These are phyloP conservation scores for Chaetodon auriga DNA, from an alignment of 2,113 vertebrate genomes.

Conservation along the genomic window DNA sequence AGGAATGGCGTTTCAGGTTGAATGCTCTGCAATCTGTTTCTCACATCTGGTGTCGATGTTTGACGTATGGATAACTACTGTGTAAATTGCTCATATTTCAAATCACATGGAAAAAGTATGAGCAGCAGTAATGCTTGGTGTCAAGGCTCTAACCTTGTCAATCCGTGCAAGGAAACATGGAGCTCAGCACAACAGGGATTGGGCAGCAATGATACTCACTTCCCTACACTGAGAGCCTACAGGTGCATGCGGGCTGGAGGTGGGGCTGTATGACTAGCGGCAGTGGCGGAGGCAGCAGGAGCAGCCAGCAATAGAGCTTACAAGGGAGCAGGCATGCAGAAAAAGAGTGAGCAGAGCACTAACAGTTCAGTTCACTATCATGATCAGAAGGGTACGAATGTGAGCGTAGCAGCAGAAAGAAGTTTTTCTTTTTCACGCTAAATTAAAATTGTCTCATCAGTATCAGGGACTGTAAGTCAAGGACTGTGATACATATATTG, in stretches of 20 bases:
- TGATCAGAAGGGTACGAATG: background rate
- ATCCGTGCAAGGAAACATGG: background rate
- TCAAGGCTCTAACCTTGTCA: background rate
- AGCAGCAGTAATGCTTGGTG: background rate
- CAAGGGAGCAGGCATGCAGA: background rate
- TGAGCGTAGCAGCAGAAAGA: background rate
- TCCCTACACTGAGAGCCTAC: background rate
- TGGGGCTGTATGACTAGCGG: background rate
- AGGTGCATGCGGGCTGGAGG: background rate
- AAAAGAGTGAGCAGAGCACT: no score
- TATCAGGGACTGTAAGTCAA: background rate
- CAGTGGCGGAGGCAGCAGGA: background rate
- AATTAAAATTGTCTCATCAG: no score
- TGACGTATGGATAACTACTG: background rate
- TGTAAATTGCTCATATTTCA: background rate
- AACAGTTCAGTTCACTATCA: background rate
- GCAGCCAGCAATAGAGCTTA: background rate
- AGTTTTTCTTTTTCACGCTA: no score
- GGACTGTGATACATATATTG: no score
- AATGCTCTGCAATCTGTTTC: background rate
- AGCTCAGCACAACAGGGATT: background rate
- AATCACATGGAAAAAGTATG: background rate
- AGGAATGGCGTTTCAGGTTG: background rate
- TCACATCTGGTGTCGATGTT: constrained; percentile 1
- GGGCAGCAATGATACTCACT: no score